Conservation (phyloP, 2,113 vertebrate species). For the Thalassarche chlororhynchos region DNA sequence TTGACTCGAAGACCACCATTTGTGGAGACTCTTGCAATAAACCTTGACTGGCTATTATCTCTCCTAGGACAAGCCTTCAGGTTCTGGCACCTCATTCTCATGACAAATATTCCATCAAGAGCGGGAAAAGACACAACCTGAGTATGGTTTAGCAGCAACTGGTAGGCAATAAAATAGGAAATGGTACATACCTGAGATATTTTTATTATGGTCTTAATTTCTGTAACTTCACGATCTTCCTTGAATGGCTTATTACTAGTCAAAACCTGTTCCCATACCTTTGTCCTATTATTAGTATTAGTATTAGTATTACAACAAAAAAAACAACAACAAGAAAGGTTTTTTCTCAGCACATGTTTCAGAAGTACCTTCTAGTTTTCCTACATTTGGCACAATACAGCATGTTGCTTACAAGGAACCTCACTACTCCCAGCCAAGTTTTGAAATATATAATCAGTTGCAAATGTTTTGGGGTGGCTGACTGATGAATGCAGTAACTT, state of each 20-base stretch:
- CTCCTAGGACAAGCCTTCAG: not conserved
- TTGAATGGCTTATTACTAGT: not conserved
- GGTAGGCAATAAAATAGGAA: constrained; percentile 32
- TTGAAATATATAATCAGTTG: constrained; percentile 69
- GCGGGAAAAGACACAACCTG: constrained; percentile 19
- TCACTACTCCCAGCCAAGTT: constrained; percentile 52
- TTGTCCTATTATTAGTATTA: not conserved
- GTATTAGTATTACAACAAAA: not conserved
- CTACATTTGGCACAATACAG: constrained; percentile 21
- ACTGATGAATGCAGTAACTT: constrained; percentile 65
- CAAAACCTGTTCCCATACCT: not conserved
- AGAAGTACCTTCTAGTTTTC: constrained; percentile 33
- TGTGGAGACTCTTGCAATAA: not conserved
- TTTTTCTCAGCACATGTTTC: constrained; percentile 14
- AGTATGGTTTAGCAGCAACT: not conserved
- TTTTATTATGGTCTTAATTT: not conserved
- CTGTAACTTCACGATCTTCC: not conserved
- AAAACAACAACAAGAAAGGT: not conserved
- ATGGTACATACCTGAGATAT: not conserved
- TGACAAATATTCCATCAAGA: constrained; percentile 33
- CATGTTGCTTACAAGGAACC: constrained; percentile 30
- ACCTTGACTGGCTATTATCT: not conserved
- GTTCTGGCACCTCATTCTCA: constrained; percentile 41
- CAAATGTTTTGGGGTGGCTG: constrained; percentile 78
- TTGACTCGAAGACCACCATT: not conserved